Evolutionary conservation across 2,888 invertebrate species (phyloP).

Genomic region (Caenorhabditis plicata): DNA sequence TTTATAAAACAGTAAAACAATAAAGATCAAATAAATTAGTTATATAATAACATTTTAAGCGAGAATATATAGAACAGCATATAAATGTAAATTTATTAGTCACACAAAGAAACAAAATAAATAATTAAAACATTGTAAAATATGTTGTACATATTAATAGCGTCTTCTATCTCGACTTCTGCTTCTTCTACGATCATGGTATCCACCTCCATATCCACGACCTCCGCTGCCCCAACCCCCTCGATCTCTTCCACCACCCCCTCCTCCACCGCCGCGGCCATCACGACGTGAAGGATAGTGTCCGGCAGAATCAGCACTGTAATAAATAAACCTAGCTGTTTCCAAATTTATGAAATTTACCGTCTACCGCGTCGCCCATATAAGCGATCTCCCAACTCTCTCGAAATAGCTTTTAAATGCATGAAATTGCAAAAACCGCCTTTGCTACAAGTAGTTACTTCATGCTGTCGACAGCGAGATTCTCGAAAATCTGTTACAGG

Average conservation of each 20-base stretch:
- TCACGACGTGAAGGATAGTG: conserved; percentile 48
- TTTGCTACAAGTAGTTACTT: conserved; percentile 81
- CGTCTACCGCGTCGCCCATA: conserved; percentile 41
- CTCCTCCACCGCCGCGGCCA: conserved; percentile 39
- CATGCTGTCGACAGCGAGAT: conserved; percentile 98
- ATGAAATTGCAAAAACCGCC: conserved; percentile 99
- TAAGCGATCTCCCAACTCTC: conserved; percentile 42
- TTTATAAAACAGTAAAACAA: too few relatives aligned
- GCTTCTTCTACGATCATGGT: conserved; percentile 30
- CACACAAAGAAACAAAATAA: too few relatives aligned
- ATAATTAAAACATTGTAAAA: too few relatives aligned
- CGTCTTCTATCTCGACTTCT: conserved; percentile 26
- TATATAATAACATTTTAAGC: too few relatives aligned
- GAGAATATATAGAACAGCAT: too few relatives aligned
- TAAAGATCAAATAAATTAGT: too few relatives aligned
- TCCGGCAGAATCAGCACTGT: conserved; percentile 50
- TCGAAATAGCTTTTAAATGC: conserved; percentile 90
- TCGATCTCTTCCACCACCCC: conserved; percentile 33
- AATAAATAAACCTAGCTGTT: too few relatives aligned
- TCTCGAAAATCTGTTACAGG: conserved; percentile 99
- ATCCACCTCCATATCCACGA: conserved; percentile 23
- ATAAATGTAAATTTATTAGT: too few relatives aligned
- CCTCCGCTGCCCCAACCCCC: conserved; percentile 20
- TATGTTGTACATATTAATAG: too few relatives aligned
- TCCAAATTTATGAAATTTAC: too few relatives aligned